These are phyloP conservation scores for Orestias chungarensis DNA, from an alignment of 2,797 vertebrate genomes.

Conservation along the genomic window DNA sequence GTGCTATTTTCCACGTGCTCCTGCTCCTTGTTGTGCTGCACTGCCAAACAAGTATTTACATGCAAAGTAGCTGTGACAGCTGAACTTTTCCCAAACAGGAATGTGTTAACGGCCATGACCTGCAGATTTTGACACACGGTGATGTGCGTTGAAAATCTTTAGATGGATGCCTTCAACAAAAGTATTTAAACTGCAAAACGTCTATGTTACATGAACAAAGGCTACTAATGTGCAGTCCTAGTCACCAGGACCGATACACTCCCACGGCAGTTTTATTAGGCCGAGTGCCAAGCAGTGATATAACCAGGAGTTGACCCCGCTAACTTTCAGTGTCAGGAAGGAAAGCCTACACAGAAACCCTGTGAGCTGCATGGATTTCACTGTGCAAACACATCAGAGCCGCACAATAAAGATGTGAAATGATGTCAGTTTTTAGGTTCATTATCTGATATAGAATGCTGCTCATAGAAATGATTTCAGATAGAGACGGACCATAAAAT, in stretches of 20 bases:
- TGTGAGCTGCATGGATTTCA: conserved; percentile 39
- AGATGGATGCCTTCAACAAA: not conserved
- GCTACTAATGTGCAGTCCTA: conserved; percentile 15
- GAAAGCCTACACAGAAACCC: conserved; percentile 38
- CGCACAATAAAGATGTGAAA: not conserved
- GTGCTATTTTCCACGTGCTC: conserved; percentile 44
- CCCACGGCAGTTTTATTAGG: conserved; percentile 53
- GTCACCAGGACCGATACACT: conserved; percentile 32
- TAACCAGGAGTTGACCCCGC: conserved; percentile 56
- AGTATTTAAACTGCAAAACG: conserved; percentile 9
- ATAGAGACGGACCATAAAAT: no score
- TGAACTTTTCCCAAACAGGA: conserved; percentile 40
- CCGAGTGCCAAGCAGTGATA: conserved; percentile 52
- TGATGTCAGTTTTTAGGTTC: not conserved
- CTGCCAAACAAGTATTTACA: conserved; percentile 39
- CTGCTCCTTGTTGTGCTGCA: conserved; percentile 29
- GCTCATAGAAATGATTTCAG: not conserved
- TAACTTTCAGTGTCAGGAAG: conserved; percentile 37
- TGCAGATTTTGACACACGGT: not conserved
- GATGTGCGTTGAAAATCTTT: not conserved
- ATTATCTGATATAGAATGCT: not conserved
- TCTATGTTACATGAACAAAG: conserved; percentile 19
- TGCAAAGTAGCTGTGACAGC: conserved; percentile 47
- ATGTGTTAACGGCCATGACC: conserved; percentile 11
- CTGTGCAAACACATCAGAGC: conserved; percentile 31